Base-by-base conservation (phyloP, 2,797 vertebrate genomes). In the Poecilia gillii region DNA sequence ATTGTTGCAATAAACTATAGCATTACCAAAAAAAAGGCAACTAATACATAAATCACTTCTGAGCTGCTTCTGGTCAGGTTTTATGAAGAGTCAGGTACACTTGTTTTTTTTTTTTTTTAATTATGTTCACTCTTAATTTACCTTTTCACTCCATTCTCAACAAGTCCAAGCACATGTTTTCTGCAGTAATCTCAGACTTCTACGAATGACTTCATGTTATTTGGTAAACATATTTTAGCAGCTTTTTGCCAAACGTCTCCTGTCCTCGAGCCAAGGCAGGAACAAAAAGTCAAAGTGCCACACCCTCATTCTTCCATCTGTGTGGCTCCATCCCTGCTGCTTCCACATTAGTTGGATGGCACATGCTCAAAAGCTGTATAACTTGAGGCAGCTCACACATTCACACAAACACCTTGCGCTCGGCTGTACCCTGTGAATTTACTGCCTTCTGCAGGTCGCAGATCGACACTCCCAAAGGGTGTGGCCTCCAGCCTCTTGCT, bases 401-500 rank as follows among this genome's bases (percentile, higher is more conserved):
- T n/a, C 47, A 77, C 76, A 11, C 23, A 13, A 45, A 76, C 78
- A 80, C 66, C 70, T 47, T 1, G 1, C 77, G 77, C 70, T 75
- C 39, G 75, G 83, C 55, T 73, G 68, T 78, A 28, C 68, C 36
- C 76, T 72, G 57, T 79, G 49, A 39, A 16, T 85, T 84, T 77
- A 79, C 53, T 84, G 85, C 75, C 74, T 87, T 81, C 16, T 47
- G 55, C 86, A 89, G 85, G 87, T 75, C 28, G 36, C 8, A 41
- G 64, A 88, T 74, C 77, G 90, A 90, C 85, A 82, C 91, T 88
- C 92, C 87, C 73, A 64, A 73, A 81, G 90, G 90, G 92, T 83
- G 89, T 39, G 82, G 86, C 6, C 3, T 75, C 78, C 49, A 78
- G 66, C 57, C 78, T 75, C 79, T 92, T 89, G 93, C 88, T 84